Percentiles rank a stretch among this genome's conserved stretches.
Conservation (phyloP, 1,140 invertebrate genomes). For the Galendromus occidentalis region DNA sequence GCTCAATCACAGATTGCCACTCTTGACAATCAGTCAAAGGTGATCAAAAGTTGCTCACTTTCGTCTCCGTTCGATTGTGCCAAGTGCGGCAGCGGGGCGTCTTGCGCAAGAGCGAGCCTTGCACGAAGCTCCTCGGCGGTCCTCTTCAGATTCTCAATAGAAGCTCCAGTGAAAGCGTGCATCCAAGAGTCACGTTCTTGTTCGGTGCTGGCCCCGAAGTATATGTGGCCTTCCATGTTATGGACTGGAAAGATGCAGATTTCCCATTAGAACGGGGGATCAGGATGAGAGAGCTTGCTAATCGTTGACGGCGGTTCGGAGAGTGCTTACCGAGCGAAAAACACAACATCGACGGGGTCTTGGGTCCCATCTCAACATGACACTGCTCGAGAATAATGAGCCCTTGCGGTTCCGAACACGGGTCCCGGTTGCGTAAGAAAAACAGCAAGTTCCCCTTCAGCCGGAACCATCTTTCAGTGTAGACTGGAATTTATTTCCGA, state of each 20-base stretch:
- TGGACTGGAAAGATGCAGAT: slow-evolving; percentile 37
- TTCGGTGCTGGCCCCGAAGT: slow-evolving; percentile 53
- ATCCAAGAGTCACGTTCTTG: slow-evolving; percentile 67
- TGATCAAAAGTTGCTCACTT: slow-evolving; percentile 9
- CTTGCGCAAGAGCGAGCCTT: neutral
- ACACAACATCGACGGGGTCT: slow-evolving; percentile 36
- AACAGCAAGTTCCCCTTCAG: slow-evolving; percentile 78
- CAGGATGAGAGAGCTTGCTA: too few species aligned
- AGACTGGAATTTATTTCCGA: slow-evolving; percentile 36
- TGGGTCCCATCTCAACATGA: slow-evolving; percentile 42
- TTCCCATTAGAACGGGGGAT: neutral
- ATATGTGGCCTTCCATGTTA: slow-evolving; percentile 42
- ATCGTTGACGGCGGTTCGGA: too few species aligned
- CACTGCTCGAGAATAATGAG: slow-evolving; percentile 71
- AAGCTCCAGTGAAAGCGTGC: slow-evolving; percentile 37
- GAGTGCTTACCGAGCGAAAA: slow-evolving; percentile 43
- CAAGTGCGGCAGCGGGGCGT: neutral
- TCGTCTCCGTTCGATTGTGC: neutral
- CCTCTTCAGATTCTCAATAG: neutral
- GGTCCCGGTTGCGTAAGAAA: slow-evolving; percentile 65
- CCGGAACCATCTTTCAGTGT: slow-evolving; percentile 65
- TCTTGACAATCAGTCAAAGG: neutral
- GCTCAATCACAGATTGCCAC: too few species aligned
- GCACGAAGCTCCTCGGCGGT: neutral
- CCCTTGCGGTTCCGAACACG: slow-evolving; percentile 61